A percentile compares a stretch with the other conserved stretches of the same genome.
Evolutionary conservation across 2,797 vertebrate genomes (phyloP).

Genomic region (Pangasius larnaudii): DNA sequence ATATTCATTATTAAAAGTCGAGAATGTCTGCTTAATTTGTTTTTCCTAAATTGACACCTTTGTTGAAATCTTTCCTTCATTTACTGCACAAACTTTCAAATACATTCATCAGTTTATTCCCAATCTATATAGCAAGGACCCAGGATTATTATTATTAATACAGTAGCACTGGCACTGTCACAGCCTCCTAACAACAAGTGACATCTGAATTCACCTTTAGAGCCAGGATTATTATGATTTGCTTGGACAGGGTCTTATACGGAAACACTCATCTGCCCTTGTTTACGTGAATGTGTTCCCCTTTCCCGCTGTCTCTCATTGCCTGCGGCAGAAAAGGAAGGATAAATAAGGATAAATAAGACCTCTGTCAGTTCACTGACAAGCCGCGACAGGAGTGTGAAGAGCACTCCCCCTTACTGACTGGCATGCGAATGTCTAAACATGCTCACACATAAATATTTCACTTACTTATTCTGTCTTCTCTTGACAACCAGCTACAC

Average conservation of each 20-base stretch:
- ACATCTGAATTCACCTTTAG: conserved; percentile 67
- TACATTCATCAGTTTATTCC: conserved; percentile 13
- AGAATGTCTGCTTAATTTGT: neutral
- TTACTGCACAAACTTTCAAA: neutral
- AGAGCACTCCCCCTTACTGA: conserved; percentile 12
- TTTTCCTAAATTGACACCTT: neutral
- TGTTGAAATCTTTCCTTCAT: neutral
- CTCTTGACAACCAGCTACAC: conserved; percentile 11
- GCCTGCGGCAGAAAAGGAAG: conserved; percentile 62
- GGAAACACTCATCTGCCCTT: conserved; percentile 71
- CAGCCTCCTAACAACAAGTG: conserved; percentile 58
- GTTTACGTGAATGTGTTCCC: conserved; percentile 65
- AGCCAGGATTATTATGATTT: conserved; percentile 58
- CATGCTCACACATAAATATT: conserved; percentile 21
- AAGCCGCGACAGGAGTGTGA: conserved; percentile 55
- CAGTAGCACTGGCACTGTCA: conserved; percentile 14
- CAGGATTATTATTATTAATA: conserved; percentile 43
- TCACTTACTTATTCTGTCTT: neutral
- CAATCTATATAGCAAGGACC: neutral
- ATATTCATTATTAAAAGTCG: neutral
- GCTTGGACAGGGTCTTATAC: conserved; percentile 60
- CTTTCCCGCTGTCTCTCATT: conserved; percentile 56
- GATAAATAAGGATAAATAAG: conserved; percentile 75
- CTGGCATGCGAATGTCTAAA: conserved; percentile 20
- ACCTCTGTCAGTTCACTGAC: conserved; percentile 45